Evolutionary conservation across 2,113 vertebrate species (phyloP).

Genomic region (Ceratotherium simum): DNA sequence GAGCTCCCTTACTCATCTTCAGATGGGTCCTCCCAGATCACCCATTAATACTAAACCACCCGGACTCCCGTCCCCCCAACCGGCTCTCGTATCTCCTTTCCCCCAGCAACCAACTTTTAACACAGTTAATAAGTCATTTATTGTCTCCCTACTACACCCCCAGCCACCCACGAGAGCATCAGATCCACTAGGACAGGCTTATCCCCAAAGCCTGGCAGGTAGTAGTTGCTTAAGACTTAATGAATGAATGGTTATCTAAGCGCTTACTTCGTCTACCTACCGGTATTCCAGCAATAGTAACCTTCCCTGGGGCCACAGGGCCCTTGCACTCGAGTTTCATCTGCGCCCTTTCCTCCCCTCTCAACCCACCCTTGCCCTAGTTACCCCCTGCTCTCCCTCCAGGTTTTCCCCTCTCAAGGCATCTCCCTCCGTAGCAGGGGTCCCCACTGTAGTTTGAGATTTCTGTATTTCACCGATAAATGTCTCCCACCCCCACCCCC

Average conservation of each 20-base stretch:
- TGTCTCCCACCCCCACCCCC: background rate
- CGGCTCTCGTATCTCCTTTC: background rate
- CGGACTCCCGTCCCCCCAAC: background rate
- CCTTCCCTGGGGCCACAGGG: background rate
- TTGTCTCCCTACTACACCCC: background rate
- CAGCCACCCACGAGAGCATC: background rate
- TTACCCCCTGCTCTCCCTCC: background rate
- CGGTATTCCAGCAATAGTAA: background rate
- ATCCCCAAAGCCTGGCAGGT: background rate
- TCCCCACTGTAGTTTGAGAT: background rate
- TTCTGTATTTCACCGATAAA: slow-evolving; percentile 28
- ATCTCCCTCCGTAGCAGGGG: background rate
- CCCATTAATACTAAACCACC: background rate
- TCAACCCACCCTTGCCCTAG: background rate
- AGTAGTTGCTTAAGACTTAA: background rate
- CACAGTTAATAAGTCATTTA: background rate
- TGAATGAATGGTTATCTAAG: background rate
- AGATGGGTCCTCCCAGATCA: background rate
- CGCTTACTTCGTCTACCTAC: background rate
- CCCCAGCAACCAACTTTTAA: background rate
- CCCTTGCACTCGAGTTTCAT: background rate
- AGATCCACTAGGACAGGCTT: background rate
- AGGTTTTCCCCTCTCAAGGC: background rate
- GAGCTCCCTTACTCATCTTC: slow-evolving; percentile 2
- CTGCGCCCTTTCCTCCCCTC: background rate